Conservation (phyloP, 1,140 invertebrate species). For the Drosophila ercepeae region DNA sequence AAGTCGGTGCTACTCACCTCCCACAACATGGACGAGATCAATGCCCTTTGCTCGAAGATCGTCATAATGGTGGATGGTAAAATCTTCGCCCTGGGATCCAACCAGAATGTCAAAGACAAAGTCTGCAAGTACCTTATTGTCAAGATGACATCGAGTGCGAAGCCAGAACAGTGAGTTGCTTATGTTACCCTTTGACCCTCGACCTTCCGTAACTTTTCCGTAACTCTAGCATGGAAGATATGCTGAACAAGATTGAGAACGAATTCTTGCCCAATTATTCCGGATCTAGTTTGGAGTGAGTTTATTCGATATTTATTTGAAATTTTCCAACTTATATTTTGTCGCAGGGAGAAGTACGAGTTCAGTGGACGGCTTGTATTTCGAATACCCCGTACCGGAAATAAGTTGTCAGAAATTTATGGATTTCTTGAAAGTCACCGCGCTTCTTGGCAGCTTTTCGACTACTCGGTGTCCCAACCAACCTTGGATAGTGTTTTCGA, state of each 20-base stretch:
- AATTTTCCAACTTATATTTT: conserved; percentile 58
- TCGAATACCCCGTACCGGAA: conserved; percentile 86
- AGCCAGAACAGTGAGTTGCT: conserved; percentile 1
- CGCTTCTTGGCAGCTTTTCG: conserved; percentile 87
- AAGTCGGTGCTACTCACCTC: conserved; percentile 90
- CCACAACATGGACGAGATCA: conserved; percentile 84
- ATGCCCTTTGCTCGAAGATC: conserved; percentile 90
- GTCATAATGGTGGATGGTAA: conserved; percentile 94
- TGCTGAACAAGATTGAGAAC: conserved; percentile 1
- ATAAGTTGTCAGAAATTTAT: conserved; percentile 90
- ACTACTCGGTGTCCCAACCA: conserved; percentile 92
- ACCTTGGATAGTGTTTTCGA: conserved; percentile 90
- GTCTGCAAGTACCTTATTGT: conserved; percentile 87
- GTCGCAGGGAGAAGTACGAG: conserved; percentile 83
- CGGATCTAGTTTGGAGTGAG: conserved; percentile 60
- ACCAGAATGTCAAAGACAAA: conserved; percentile 88
- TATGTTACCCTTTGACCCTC: background rate
- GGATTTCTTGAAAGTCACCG: conserved; percentile 88
- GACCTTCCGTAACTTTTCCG: background rate
- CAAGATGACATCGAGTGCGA: conserved; percentile 1
- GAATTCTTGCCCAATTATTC: conserved; percentile 1
- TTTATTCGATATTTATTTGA: conserved; percentile 34
- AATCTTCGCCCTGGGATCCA: conserved; percentile 87
- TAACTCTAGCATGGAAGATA: background rate
- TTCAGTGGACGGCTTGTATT: conserved; percentile 86